Percentiles rank a stretch among this genome's conserved stretches.
These are phyloP conservation scores for Hyperopisus bebe DNA, from an alignment of 2,113 vertebrate genomes.

Conservation along the genomic window DNA sequence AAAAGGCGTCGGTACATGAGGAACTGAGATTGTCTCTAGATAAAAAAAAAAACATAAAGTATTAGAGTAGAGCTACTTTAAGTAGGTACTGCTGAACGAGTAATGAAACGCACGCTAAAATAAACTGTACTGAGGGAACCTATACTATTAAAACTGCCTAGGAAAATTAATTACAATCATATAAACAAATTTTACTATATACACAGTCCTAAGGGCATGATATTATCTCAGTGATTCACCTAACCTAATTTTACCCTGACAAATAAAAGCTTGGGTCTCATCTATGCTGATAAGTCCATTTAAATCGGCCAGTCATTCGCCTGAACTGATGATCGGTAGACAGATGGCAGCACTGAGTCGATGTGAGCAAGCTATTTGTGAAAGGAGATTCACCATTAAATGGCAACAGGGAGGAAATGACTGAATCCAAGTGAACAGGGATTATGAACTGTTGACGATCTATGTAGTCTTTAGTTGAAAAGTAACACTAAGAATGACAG, in stretches of 20 bases:
- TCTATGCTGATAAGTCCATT: neutral
- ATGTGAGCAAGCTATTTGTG: neutral
- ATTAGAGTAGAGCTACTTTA: neutral
- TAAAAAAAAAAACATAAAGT: neutral
- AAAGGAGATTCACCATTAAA: neutral
- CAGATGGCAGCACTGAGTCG: neutral
- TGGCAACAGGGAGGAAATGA: neutral
- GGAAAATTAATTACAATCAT: neutral
- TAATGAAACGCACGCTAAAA: neutral
- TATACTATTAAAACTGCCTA: neutral
- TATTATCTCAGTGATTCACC: neutral
- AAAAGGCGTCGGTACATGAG: conserved; percentile 68
- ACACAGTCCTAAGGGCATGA: neutral
- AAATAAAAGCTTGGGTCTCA: neutral
- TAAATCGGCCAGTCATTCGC: neutral
- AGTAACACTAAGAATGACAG: neutral
- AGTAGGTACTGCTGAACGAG: neutral
- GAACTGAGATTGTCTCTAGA: conserved; percentile 69
- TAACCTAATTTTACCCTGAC: neutral
- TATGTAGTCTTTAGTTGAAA: neutral
- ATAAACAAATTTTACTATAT: neutral
- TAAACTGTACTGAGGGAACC: neutral
- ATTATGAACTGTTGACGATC: neutral
- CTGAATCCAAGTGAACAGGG: neutral
- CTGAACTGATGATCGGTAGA: neutral